Conservation (phyloP, 1,140 invertebrate genomes). For the Oedothorax gibbosus region DNA sequence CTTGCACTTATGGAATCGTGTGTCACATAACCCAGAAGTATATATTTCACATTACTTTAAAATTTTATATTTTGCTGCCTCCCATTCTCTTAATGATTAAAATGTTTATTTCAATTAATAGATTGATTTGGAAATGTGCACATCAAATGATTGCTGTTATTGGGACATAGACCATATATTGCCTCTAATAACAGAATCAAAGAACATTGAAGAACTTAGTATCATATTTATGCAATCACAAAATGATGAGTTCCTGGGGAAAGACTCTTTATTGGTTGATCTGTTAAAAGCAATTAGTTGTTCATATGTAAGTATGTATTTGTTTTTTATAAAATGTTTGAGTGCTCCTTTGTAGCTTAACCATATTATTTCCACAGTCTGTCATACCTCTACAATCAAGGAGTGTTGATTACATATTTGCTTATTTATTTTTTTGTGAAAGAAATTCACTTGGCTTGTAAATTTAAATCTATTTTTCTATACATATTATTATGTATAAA, state of each 20-base stretch:
- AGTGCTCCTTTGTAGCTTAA: no score
- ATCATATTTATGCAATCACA: not conserved
- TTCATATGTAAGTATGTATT: slow-evolving; percentile 3
- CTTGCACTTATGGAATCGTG: slow-evolving; percentile 44
- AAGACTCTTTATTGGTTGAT: slow-evolving; percentile 1
- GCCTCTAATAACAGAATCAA: not conserved
- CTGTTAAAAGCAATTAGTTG: slow-evolving; percentile 9
- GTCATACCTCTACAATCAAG: no score
- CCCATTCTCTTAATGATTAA: not conserved
- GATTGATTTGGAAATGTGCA: slow-evolving; percentile 9
- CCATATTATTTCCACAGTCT: no score
- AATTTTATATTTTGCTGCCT: no score
- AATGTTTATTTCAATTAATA: not conserved
- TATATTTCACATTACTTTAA: no score
- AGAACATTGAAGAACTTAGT: not conserved
- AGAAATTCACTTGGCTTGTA: no score
- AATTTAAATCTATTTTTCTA: no score
- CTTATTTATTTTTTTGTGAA: no score
- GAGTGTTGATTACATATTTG: no score
- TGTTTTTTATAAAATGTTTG: no score
- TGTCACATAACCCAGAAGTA: slow-evolving; percentile 38
- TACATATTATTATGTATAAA: no score
- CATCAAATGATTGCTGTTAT: not conserved
- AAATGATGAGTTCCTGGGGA: not conserved
- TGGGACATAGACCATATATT: slow-evolving; percentile 29